These are phyloP conservation scores for Ernsta delagoae DNA, from an alignment of 2,888 invertebrate species.

Conservation along the genomic window DNA sequence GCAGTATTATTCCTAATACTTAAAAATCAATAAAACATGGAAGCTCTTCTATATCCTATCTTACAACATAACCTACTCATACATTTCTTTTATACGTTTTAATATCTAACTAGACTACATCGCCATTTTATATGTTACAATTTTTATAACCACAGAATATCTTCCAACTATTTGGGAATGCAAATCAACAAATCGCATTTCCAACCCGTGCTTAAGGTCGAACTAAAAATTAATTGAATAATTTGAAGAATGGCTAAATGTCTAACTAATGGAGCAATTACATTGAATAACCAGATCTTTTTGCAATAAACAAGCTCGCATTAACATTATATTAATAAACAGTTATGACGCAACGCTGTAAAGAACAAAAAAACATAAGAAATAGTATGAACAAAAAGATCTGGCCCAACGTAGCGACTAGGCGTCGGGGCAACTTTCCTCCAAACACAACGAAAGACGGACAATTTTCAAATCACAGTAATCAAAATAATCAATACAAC, in stretches of 20 bases:
- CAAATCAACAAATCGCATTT: conserved; percentile 53
- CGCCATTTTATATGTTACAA: conserved; percentile 9
- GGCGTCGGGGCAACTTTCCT: conserved; percentile 75
- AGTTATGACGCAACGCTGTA: conserved; percentile 35
- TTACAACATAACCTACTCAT: not conserved
- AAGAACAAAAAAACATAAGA: conserved; percentile 45
- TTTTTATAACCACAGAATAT: conserved; percentile 16
- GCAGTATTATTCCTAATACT: not conserved
- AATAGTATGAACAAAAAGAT: conserved; percentile 59
- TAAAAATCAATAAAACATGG: not conserved
- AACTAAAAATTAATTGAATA: conserved; percentile 62
- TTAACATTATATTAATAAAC: conserved; percentile 48
- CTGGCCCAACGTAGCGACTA: conserved; percentile 75
- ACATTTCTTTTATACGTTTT: not conserved
- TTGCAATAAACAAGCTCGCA: conserved; percentile 52
- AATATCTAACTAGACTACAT: not conserved
- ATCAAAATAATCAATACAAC: conserved; percentile 57
- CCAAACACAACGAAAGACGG: conserved; percentile 54
- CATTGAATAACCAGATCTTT: conserved; percentile 74
- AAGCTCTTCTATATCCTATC: conserved; percentile 14
- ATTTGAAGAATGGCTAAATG: conserved; percentile 81
- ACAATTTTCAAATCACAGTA: conserved; percentile 63
- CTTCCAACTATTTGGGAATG: conserved; percentile 48
- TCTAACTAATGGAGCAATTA: conserved; percentile 83
- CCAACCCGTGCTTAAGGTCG: conserved; percentile 63